Percentiles rank a stretch among this genome's conserved stretches.
These are phyloP conservation scores for Lasioglossum calceatum DNA, from an alignment of 2,888 invertebrate species.

Conservation along the genomic window DNA sequence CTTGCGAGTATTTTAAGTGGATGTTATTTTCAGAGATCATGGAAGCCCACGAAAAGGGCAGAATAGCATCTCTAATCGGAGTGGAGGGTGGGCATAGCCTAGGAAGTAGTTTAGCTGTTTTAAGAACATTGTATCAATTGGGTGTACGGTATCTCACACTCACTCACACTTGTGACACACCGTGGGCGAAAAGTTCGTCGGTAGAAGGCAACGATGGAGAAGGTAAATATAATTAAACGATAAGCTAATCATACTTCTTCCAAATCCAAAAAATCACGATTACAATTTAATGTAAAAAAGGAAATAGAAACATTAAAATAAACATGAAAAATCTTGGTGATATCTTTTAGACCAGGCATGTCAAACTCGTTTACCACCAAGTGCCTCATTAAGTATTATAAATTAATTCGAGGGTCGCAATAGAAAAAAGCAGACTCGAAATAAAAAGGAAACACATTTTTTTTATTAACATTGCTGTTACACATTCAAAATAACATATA, in stretches of 20 bases:
- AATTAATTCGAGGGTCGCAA: too few relatives aligned
- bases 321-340: background rate
- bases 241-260: background rate
- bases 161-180: slow-evolving; percentile 94
- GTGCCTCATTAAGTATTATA: too few relatives aligned
- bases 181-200: slow-evolving; percentile 87
- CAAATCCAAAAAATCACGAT: background rate
- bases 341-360: too few relatives aligned
- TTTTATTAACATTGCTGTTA: too few relatives aligned
- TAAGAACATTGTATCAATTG: slow-evolving; percentile 94
- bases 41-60: slow-evolving; percentile 89
- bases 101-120: slow-evolving; percentile 94
- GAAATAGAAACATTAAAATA: background rate
- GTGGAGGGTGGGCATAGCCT: slow-evolving; percentile 97
- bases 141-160: slow-evolving; percentile 94
- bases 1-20: background rate
- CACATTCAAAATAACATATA: too few relatives aligned
- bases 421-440: too few relatives aligned
- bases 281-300: background rate
- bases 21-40: slow-evolving; percentile 86
- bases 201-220: slow-evolving; percentile 80
- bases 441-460: too few relatives aligned
- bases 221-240: slow-evolving; percentile 67
- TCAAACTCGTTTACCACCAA: too few relatives aligned
- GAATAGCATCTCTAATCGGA: slow-evolving; percentile 94